Evolutionary conservation across 2,797 vertebrate species (phyloP).

Genomic region (Typhlichthys eigenmanni): DNA sequence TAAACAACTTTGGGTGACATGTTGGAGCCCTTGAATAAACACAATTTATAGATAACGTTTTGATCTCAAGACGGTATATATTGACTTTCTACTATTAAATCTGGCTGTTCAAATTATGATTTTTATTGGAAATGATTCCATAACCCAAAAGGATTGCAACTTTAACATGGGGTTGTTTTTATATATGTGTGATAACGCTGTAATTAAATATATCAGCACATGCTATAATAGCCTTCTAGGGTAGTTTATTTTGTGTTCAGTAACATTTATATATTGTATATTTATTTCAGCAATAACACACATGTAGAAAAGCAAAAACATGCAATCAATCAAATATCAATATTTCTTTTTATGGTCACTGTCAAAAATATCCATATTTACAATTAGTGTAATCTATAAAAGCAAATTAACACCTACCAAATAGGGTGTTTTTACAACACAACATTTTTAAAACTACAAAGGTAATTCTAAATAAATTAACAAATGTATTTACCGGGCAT

Average conservation of each 20-base stretch:
- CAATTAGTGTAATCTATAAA: background rate
- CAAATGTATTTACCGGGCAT: background rate
- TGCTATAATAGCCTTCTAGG: background rate
- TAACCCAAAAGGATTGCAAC: slow-evolving; percentile 39
- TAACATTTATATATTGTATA: slow-evolving; percentile 14
- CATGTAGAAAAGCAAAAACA: slow-evolving; percentile 52
- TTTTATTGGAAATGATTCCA: slow-evolving; percentile 4
- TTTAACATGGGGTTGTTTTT: slow-evolving; percentile 58
- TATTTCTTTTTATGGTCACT: background rate
- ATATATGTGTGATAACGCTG: slow-evolving; percentile 42
- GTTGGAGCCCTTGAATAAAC: background rate
- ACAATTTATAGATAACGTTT: background rate
- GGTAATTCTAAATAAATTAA: too few relatives aligned
- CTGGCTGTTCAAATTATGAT: background rate
- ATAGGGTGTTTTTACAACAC: too few relatives aligned
- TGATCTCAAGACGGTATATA: background rate
- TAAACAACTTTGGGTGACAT: background rate
- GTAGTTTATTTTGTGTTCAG: background rate
- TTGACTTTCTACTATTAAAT: background rate
- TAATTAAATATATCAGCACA: slow-evolving; percentile 28
- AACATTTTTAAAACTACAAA: background rate
- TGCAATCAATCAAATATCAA: slow-evolving; percentile 9
- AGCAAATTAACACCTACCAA: too few relatives aligned
- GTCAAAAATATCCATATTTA: background rate
- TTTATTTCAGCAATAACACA: slow-evolving; percentile 44